Conservation (phyloP, 1,140 invertebrate species). For the Drosophila obscura region DNA sequence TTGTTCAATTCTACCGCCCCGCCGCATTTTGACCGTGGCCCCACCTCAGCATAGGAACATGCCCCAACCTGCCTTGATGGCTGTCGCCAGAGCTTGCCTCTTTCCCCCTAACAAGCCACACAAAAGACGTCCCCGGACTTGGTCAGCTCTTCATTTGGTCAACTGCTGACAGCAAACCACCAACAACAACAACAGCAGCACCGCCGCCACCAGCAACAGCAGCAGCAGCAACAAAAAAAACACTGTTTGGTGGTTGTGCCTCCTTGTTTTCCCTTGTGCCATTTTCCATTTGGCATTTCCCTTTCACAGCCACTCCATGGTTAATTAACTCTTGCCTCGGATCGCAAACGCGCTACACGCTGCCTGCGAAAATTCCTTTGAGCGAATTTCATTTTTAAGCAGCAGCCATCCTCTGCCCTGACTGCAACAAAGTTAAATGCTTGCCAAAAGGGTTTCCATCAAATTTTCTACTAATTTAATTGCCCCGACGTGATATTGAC, state of each 20-base stretch:
- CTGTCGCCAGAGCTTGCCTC: slow-evolving; percentile 6
- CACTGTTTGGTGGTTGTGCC: slow-evolving; percentile 63
- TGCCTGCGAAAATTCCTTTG: slow-evolving; percentile 66
- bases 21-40: background rate
- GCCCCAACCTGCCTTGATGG: background rate
- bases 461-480: slow-evolving; percentile 70
- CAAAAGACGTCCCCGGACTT: slow-evolving; percentile 59
- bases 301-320: slow-evolving; percentile 30
- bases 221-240: slow-evolving; percentile 34
- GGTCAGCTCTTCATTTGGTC: slow-evolving; percentile 76
- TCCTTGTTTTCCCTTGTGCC: slow-evolving; percentile 15
- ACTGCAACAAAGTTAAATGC: slow-evolving; percentile 64
- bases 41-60: background rate
- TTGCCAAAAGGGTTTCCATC: slow-evolving; percentile 49
- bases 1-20: slow-evolving; percentile 30
- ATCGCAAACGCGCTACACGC: slow-evolving; percentile 21
- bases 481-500: slow-evolving; percentile 64
- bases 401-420: background rate
- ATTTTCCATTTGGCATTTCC: slow-evolving; percentile 21
- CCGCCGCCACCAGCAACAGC: slow-evolving; percentile 11
- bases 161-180: slow-evolving; percentile 59
- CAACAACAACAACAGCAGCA: slow-evolving; percentile 6
- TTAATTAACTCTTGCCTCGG: slow-evolving; percentile 74
- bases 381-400: slow-evolving; percentile 65
- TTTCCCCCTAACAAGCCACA: slow-evolving; percentile 43